A percentile compares a stretch with the other conserved stretches of the same genome.
phyloP scores from a whole-genome alignment of 2,888 invertebrate genomes.

The Drosophila neutralis region DNA sequence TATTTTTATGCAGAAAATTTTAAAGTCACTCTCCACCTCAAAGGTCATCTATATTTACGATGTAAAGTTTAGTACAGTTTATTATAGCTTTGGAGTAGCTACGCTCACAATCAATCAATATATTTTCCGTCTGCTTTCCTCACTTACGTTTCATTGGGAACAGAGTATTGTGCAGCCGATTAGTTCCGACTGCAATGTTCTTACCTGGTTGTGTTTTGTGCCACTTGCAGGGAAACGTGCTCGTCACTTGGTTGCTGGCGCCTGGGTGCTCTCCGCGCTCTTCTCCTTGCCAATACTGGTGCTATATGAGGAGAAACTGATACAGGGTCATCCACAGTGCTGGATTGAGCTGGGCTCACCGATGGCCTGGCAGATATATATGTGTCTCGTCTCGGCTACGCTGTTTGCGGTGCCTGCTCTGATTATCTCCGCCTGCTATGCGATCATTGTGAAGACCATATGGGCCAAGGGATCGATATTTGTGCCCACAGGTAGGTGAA shows the following conservation, averaged over 20 bases:
- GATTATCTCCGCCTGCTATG: constrained; percentile 95
- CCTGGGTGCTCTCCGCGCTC: constrained; percentile 92
- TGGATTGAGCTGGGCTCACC: constrained; percentile 93
- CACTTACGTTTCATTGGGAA: background rate
- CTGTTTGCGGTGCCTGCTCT: constrained; percentile 94
- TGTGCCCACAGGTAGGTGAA: constrained; percentile 80
- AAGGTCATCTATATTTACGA: background rate
- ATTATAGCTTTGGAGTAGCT: background rate
- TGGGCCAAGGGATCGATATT: constrained; percentile 90
- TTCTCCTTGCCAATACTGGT: constrained; percentile 93
- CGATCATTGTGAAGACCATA: constrained; percentile 95
- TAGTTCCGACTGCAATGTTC: background rate
- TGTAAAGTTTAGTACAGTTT: background rate
- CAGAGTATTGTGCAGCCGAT: background rate
- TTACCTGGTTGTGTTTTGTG: background rate
- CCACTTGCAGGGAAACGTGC: constrained; percentile 91
- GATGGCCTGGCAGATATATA: constrained; percentile 94
- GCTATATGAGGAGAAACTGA: constrained; percentile 91
- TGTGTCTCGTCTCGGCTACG: constrained; percentile 92
- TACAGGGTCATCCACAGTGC: constrained; percentile 92
- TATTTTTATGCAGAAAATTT: background rate
- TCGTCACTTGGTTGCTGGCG: constrained; percentile 90
- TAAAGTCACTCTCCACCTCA: too few relatives aligned
- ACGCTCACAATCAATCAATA: background rate
- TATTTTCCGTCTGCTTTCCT: background rate